Evolutionary conservation across 2,888 invertebrate genomes (phyloP).

Genomic region (Coelinius sp.): DNA sequence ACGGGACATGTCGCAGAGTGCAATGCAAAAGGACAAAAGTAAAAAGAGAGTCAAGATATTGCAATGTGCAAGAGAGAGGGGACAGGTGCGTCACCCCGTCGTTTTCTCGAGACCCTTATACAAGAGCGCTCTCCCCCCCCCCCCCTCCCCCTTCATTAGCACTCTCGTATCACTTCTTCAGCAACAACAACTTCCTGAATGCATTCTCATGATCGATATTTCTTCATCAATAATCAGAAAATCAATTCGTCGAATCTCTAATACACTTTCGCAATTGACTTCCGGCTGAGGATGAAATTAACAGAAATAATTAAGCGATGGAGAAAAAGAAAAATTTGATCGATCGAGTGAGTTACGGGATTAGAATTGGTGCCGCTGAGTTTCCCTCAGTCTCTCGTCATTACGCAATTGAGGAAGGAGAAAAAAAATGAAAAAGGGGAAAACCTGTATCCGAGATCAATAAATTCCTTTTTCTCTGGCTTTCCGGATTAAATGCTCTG

Average conservation of each 20-base stretch:
- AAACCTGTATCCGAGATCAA: conserved; percentile 5
- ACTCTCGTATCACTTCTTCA: conserved; percentile 60
- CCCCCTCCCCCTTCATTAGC: conserved; percentile 66
- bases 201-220: conserved; percentile 26
- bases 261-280: conserved; percentile 1
- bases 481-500: not conserved
- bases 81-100: conserved; percentile 57
- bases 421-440: not conserved
- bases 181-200: conserved; percentile 18
- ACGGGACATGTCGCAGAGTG: conserved; percentile 14
- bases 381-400: not conserved
- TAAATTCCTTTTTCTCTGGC: not conserved
- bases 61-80: conserved; percentile 41
- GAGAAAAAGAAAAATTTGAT: not conserved
- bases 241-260: not conserved
- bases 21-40: not conserved
- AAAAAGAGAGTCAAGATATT: conserved; percentile 19
- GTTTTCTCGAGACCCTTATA: conserved; percentile 28
- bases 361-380: not conserved
- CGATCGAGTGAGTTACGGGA: not conserved
- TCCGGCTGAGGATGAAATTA: conserved; percentile 9
- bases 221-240: not conserved
- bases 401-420: conserved; percentile 2
- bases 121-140: conserved; percentile 52
- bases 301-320: not conserved